Base-by-base conservation (phyloP, 2,797 vertebrate species). In the Melanotaenia trifasciata region DNA sequence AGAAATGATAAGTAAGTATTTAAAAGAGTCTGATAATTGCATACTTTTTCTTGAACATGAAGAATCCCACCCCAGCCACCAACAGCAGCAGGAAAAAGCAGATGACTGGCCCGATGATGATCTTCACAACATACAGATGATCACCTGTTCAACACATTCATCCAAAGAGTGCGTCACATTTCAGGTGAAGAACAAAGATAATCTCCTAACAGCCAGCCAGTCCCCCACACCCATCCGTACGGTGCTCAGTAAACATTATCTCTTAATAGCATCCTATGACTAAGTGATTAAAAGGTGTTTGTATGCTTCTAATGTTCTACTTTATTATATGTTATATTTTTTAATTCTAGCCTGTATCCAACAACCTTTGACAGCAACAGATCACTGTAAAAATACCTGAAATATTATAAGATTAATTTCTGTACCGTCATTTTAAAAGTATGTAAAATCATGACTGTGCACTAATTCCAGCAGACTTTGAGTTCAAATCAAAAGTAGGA, bases 1-100 rank as follows among this genome's bases (percentile, higher is more conserved):
- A 54, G 47, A 5, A 64, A 63, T 8, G 6, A 47, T 33, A 50
- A 65, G 28, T 4, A 0, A 20, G 10, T 4, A 8, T 18, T 28
- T 30, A 70, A 65, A 1, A 0, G 9, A 9, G 32, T 22, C 66
- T 3, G 16, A 59, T 22, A 12, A 30, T 10, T 33, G 12, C 94
- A 43, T 81, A 98, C 98, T 94, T 97, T 89, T 97, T 99, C 80
- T 95, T 98, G 91, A 99, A 94, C 74, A 97, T 86, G 1, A 97
- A 40, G 0, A 96, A 96, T 79, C 95, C 95, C 1, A 89, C 92
- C 53, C 87, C 88, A 10, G 95, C 92, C 84, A 97, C 91, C 22
- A 94, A 69, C 61, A 96, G 84, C 77, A 99, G 92, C 78, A 97
- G 91, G 71, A 96, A 76, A 18, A 95, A 86, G 81, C 96, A 96